Evolutionary conservation across 2,797 vertebrate genomes (phyloP).

Genomic region (Odontamblyopus lacepedii): DNA sequence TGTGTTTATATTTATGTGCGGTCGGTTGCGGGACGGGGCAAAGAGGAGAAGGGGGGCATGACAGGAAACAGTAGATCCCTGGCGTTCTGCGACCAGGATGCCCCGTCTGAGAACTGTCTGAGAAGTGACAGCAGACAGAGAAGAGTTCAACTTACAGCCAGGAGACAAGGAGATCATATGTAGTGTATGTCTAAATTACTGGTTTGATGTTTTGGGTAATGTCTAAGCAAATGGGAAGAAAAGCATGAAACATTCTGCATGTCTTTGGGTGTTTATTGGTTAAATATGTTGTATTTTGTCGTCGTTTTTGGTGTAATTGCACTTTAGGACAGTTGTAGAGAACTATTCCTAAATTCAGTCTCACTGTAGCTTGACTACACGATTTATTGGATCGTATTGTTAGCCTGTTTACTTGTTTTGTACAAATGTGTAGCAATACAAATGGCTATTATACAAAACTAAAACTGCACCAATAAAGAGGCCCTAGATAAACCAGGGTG

Average conservation of each 20-base stretch:
- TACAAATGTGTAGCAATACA: no score
- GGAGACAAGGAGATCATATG: background rate
- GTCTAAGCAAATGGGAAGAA: background rate
- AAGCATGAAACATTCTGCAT: background rate
- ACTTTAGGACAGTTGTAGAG: no score
- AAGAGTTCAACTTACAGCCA: conserved; percentile 16
- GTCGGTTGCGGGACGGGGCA: conserved; percentile 23
- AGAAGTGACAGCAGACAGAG: conserved; percentile 24
- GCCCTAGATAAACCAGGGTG: no score
- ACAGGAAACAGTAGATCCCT: conserved; percentile 59
- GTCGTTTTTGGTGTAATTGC: no score
- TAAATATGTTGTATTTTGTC: no score
- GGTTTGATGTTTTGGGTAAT: background rate
- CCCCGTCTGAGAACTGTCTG: conserved; percentile 56
- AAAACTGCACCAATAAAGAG: no score
- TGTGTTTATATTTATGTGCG: conserved; percentile 65
- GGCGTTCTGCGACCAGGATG: conserved; percentile 36
- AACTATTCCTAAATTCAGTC: no score
- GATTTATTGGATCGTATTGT: no score
- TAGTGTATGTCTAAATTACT: background rate
- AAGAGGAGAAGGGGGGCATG: conserved; percentile 25
- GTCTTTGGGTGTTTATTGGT: background rate
- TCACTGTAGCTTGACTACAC: no score
- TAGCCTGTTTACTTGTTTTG: no score
- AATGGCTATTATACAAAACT: no score